Base-by-base conservation (phyloP, 2,797 vertebrate genomes). In the Rousettus madagascariensis region DNA sequence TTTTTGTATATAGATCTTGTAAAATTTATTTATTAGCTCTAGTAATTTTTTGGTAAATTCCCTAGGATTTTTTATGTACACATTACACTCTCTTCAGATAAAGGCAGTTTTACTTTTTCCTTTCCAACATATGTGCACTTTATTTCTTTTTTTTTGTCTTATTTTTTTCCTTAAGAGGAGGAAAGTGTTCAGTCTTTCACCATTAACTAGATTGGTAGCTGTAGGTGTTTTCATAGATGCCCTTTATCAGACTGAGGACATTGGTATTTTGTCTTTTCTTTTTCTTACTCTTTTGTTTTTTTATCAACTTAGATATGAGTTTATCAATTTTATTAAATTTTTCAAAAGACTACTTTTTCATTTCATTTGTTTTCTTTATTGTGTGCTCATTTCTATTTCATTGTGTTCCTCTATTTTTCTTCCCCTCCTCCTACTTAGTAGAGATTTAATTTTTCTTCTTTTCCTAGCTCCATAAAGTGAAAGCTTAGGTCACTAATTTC, bases 81-180 rank as follows among this genome's bases (percentile, higher is more conserved):
- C n/a, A 43, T 36, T 96, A 83, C 63, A 24, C 65, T 82, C 24
- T 49, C 57, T 83, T 12, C 63, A 87, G 55, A 91, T 77, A 38
- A 78, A 86, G 30, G 69, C 66, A 80, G 41, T 86, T 80, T 68
- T 74, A 61, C 8, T 78, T 33, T 71, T 91, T 84, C 9, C n/a
- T 69, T 69, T 88, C 10, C 5, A 24, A 43, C 26, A 53, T 22
- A 26, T 71, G 24, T 10, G 3, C 13, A 43, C 30, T 65, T 86
- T 78, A 33, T 90, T 78, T 85, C n/a, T 94, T 89, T 90, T 84
- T 71, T 61, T 71, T 61, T 68, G 11, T 38, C n/a, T 74, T 59
- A 5, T 12, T 59, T 59, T 26, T 59, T 59, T 57, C 15, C 24
- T 68, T 69, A 20, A 59, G 33, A 84, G 51, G 33, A 53, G 22